Conservation (phyloP, 2,113 vertebrate genomes). For the Mus spicilegus region DNA sequence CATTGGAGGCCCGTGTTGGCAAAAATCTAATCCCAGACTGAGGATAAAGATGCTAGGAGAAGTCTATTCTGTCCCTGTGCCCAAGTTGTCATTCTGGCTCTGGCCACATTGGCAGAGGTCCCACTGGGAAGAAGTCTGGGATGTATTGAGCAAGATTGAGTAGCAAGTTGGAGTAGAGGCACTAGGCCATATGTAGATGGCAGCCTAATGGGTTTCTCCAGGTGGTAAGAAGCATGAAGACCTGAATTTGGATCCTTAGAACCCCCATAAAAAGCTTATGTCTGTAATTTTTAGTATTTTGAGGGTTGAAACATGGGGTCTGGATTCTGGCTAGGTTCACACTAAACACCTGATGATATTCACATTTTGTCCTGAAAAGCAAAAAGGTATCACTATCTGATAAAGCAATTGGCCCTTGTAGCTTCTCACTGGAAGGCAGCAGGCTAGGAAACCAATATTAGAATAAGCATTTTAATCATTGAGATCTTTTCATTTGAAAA, state of each 20-base stretch:
- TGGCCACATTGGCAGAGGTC: not conserved
- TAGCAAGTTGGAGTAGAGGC: not conserved
- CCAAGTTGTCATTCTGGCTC: not conserved
- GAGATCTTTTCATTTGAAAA: slow-evolving; percentile 36
- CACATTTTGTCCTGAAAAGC: slow-evolving; percentile 5
- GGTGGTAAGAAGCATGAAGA: not conserved
- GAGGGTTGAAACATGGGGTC: not conserved
- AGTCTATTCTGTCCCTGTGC: not conserved
- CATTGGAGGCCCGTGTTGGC: not conserved
- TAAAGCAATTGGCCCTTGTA: not conserved
- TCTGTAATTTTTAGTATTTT: not conserved
- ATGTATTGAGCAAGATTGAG: not conserved
- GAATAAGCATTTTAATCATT: not conserved
- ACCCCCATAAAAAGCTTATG: not conserved
- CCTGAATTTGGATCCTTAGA: not conserved
- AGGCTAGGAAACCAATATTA: not conserved
- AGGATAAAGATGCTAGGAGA: not conserved
- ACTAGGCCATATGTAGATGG: not conserved
- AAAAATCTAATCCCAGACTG: not conserved
- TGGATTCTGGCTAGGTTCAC: not conserved
- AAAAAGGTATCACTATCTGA: not conserved
- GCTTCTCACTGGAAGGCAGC: slow-evolving; percentile 13
- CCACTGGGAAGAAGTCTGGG: not conserved
- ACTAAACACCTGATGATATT: not conserved
- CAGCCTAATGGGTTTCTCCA: not conserved